These are phyloP conservation scores for Yponomeuta evonymella DNA, from an alignment of 2,888 invertebrate genomes.

Conservation along the genomic window DNA sequence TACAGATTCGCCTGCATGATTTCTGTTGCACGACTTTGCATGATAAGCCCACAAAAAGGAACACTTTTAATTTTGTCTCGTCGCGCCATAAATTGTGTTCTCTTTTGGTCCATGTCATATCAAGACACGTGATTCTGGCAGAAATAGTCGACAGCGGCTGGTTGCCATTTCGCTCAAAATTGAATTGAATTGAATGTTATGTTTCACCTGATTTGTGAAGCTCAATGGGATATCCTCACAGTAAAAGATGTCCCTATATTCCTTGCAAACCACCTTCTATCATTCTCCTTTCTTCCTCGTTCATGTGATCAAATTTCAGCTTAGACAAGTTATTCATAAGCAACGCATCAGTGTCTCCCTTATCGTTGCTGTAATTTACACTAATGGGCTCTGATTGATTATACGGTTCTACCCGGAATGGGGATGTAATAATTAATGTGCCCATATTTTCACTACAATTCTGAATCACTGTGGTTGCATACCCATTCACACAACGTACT, in stretches of 20 bases:
- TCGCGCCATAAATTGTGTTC: no score
- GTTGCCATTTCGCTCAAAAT: no score
- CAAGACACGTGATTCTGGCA: no score
- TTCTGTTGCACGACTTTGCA: no score
- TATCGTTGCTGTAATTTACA: background rate
- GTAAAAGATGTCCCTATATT: conserved; percentile 23
- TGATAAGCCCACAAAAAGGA: no score
- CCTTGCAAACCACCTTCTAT: conserved; percentile 22
- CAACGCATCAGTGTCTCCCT: background rate
- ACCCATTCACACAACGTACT: background rate
- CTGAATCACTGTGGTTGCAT: background rate
- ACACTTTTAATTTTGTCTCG: no score
- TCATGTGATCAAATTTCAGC: background rate
- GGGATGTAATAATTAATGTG: background rate
- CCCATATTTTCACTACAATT: background rate
- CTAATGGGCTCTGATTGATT: background rate
- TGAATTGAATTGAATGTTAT: no score
- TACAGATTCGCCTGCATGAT: no score
- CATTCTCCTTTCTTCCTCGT: background rate
- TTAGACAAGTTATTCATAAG: background rate
- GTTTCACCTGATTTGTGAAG: conserved; percentile 10
- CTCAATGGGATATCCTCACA: conserved; percentile 12
- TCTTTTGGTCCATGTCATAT: no score
- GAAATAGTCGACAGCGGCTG: no score
- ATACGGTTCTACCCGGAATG: conserved; percentile 1